Base-by-base conservation (phyloP, 2,113 vertebrate genomes). In the Fulmarus glacialis region DNA sequence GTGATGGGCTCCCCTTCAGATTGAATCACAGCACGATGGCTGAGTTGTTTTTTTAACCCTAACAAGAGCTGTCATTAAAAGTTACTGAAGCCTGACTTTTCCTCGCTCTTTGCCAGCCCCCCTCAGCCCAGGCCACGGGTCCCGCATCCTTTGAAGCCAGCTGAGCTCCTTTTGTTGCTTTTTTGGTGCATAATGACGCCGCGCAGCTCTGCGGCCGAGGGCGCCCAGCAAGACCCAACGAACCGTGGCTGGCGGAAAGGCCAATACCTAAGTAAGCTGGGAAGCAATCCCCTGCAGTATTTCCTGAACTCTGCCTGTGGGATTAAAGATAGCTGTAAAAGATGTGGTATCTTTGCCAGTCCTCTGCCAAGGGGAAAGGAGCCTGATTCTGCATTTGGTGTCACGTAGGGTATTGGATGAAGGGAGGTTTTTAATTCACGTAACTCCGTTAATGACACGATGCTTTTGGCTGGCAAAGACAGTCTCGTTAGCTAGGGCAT, bases 1-100 rank as follows among this genome's bases (percentile, higher is more conserved):
- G 60, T 53, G 80, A 96, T 68, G 96, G 96, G 70, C 52, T 87
- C 62, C 82, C 96, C 93, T 96, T 98, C 97, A 96, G 83, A 98
- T 94, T 91, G 95, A 95, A 94, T 98, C 98, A 96, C 98, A 98
- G 98, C 89, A 77, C 47, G 85, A 98, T 45, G 91, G 97, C 97
- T 93, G 96, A 95, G 94, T 94, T 99, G 98, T 97, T 99, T 98
- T 99, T 98, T 98, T 98, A 99, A 98, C 98, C 98, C 97, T 98
- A 98, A 99, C 98, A 78, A 96, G 97, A 98, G 96, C 97, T 97
- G 98, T 98, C 98, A 99, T 99, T 98, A 98, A 98, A 99, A 97
- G 97, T 99, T 98, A 98, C 98, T 98, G 98, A 98, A 98, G 99
- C 98, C 98, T 98, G 96, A 98, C 97, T 97, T 98, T 97, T 97